Evolutionary conservation across 1,140 invertebrate species (phyloP), one percentile per base, ranked within the genome.

Genomic region (Charaxes varanes): DNA sequence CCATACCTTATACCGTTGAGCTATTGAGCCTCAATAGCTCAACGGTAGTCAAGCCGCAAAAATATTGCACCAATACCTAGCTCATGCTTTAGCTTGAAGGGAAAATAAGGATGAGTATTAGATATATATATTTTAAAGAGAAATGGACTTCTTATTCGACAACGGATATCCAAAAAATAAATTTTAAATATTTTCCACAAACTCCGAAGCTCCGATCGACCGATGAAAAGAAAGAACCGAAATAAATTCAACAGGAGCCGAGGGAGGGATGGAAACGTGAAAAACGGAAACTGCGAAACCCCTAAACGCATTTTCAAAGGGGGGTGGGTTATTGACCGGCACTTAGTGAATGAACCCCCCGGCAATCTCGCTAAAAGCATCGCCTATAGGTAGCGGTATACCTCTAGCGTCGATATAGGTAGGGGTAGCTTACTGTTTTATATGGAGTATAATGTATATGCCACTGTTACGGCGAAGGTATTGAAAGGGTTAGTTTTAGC

Each of bases 281-380:
- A 45, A 45, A 45, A 16, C 34, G 34, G 28, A 48, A 46, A 53
- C 41, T 41, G 33, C 24, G 32, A 57, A 60, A 49, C 41, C 51
- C 48, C 44, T 62, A 62, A 62, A 53, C 53, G 51, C 47, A 52
- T 62, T 58, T 61, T 52, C 41, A 57, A 55, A 51, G 41, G 24
- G 17, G 18, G 33, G 43, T 47, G 42, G 58, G 59, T 59, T 66
- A 60, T 66, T 62, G 62, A 66, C 59, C 62, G 62, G 42, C 62
- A 62, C 61, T 64, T 58, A 50, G 48, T 35, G 50, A 52, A 58
- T 58, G 49, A 54, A 37, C 45, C 43, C 55, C 43, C 43, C 56
- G 40, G 37, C 62, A 65, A 65, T 65, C 52, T 61, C 44, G 56
- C 62, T 62, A 62, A 62, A 66, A 66, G 59, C 62, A 51, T 66